Conservation (phyloP, 2,888 invertebrate genomes). For the Cyclophora albipunctata region DNA sequence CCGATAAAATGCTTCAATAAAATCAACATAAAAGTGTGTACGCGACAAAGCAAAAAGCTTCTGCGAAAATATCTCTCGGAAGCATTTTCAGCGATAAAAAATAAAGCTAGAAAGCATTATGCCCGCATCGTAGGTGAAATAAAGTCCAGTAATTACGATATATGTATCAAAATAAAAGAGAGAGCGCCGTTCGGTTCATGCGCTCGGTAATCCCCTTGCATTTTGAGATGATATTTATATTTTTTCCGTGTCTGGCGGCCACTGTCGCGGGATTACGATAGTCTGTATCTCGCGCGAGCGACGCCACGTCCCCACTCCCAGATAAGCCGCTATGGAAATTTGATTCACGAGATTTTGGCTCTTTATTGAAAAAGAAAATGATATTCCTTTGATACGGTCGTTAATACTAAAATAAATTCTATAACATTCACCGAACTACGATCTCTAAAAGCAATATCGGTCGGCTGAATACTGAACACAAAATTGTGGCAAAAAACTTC, state of each 20-base stretch:
- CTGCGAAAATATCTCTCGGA: too few relatives aligned
- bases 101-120: neutral
- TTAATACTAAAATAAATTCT: constrained; percentile 18
- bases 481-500: constrained; percentile 9
- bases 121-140: constrained; percentile 5
- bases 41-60: too few relatives aligned
- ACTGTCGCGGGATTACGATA: constrained; percentile 12
- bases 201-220: constrained; percentile 18
- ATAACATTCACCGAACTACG: constrained; percentile 14
- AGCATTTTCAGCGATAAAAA: too few relatives aligned
- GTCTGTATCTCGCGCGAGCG: constrained; percentile 5
- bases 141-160: constrained; percentile 14
- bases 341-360: constrained; percentile 23
- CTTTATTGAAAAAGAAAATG: constrained; percentile 25
- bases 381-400: constrained; percentile 22
- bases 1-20: too few relatives aligned
- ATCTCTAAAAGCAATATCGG: constrained; percentile 15
- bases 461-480: constrained; percentile 8
- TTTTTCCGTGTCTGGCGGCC: constrained; percentile 12
- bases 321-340: constrained; percentile 28
- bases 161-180: constrained; percentile 11
- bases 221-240: constrained; percentile 21
- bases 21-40: too few relatives aligned
- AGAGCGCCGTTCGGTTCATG: constrained; percentile 8
- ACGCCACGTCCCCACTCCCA: constrained; percentile 13